phyloP scores from a whole-genome alignment of 2,113 vertebrate species.

The Sylvilagus bachmani region DNA sequence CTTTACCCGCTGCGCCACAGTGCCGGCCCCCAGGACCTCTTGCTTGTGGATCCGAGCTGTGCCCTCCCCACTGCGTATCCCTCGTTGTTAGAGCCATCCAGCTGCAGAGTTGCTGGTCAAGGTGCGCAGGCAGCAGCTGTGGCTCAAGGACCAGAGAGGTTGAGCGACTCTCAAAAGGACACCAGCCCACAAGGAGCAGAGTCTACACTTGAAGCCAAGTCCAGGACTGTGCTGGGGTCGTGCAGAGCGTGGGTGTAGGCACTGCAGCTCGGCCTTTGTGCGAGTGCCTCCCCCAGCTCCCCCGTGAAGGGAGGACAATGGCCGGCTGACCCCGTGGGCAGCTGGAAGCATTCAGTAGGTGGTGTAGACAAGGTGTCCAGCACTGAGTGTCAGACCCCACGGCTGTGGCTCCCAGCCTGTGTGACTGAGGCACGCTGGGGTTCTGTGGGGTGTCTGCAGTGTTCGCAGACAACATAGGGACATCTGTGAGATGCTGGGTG shows the following conservation, averaged over 20 bases:
- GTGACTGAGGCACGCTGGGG: fast-evolving
- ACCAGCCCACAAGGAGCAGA: not conserved
- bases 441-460: not conserved
- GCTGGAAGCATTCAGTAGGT: too few species aligned
- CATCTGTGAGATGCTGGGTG: not conserved
- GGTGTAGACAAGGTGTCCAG: too few species aligned
- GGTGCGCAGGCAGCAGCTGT: not conserved
- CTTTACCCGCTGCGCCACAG: too few species aligned
- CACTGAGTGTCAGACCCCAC: not conserved
- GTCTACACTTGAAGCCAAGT: not conserved
- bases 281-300: not conserved
- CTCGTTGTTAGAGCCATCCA: not conserved
- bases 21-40: not conserved
- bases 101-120: not conserved
- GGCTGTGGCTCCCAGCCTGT: not conserved
- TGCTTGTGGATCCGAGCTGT: not conserved
- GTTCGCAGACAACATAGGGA: not conserved
- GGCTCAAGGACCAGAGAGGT: not conserved
- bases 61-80: not conserved
- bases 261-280: not conserved
- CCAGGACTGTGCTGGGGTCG: not conserved
- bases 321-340: not conserved
- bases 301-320: not conserved
- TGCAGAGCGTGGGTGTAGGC: not conserved
- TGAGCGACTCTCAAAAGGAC: not conserved